Evolutionary conservation across 2,113 vertebrate genomes (phyloP).

Genomic region (Taxidea taxus): DNA sequence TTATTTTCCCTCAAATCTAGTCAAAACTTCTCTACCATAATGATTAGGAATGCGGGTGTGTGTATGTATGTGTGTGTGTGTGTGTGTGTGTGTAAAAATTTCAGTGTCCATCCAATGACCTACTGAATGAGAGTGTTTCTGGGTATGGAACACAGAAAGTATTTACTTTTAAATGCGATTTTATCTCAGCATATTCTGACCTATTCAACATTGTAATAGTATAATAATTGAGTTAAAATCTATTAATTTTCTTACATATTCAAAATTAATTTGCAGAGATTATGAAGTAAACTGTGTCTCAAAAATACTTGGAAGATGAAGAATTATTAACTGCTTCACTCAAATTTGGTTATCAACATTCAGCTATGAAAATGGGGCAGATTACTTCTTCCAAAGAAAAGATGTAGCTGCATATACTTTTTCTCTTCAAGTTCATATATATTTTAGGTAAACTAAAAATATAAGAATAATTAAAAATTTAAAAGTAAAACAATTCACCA

Average conservation of each 20-base stretch:
- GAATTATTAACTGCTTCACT: background rate
- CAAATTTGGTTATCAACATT: background rate
- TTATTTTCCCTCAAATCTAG: background rate
- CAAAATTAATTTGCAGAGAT: background rate
- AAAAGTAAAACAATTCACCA: background rate
- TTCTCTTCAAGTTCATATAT: background rate
- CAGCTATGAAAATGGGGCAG: background rate
- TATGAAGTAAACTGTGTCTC: background rate
- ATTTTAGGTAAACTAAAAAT: background rate
- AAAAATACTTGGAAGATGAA: background rate
- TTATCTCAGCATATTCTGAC: background rate
- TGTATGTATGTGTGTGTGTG: background rate
- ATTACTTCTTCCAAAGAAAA: slow-evolving; percentile 1
- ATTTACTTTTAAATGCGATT: background rate
- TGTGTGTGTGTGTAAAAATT: background rate
- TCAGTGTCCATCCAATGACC: background rate
- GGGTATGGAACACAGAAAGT: background rate
- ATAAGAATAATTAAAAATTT: background rate
- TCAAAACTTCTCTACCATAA: background rate
- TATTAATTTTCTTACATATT: background rate
- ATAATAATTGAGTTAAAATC: background rate
- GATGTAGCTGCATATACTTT: background rate
- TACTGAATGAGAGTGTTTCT: background rate
- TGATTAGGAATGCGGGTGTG: background rate
- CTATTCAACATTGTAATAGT: background rate